These are phyloP conservation scores for Trichomalopsis sarcophagae DNA, from an alignment of 1,140 invertebrate species.

Conservation along the genomic window DNA sequence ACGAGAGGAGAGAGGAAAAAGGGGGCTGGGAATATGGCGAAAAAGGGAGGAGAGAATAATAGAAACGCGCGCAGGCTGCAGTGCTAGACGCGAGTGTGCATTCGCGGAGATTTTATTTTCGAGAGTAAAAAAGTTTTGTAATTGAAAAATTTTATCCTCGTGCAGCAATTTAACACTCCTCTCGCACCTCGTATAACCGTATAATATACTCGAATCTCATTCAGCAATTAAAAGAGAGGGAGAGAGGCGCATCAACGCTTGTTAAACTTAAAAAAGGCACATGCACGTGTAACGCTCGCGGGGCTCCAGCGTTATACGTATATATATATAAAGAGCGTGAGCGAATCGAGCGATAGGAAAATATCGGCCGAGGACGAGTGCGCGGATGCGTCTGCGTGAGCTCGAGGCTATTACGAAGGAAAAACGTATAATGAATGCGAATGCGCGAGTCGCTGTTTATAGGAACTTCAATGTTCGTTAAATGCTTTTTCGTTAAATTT, in stretches of 20 bases:
- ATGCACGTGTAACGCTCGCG: neutral
- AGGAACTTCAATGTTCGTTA: neutral
- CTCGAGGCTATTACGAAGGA: neutral
- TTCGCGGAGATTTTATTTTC: neutral
- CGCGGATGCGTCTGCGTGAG: neutral
- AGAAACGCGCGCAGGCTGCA: neutral
- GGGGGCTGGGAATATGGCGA: no score
- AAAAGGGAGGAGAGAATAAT: neutral
- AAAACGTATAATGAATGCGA: neutral
- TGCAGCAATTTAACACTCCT: no score
- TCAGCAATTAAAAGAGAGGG: no score
- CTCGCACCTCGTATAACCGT: no score
- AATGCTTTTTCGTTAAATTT: no score
- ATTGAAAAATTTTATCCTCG: no score
- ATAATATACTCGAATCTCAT: no score
- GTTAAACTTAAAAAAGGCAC: no score
- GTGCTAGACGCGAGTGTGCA: neutral
- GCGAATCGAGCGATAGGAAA: neutral
- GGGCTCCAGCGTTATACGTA: neutral
- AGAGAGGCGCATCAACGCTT: no score
- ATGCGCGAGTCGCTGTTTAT: neutral
- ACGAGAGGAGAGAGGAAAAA: no score
- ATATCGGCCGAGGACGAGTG: neutral
- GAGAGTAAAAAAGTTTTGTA: no score
- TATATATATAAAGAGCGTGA: neutral